Percentiles rank a stretch among this genome's conserved stretches.
Evolutionary conservation across 2,113 vertebrate species (phyloP).

Genomic region (Saccopteryx bilineata): DNA sequence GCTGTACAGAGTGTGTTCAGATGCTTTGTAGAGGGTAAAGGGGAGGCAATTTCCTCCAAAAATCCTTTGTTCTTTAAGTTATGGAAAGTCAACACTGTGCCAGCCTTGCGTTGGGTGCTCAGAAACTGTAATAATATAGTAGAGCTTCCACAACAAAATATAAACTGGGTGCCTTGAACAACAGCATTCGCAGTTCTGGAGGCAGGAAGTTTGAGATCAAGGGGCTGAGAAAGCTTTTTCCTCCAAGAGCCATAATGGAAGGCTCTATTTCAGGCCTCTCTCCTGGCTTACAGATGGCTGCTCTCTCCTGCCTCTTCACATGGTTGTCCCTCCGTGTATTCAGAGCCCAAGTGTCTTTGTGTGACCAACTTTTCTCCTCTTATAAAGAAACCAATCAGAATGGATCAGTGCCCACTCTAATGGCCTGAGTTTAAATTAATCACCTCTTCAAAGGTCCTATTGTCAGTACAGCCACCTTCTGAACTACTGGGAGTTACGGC

Average conservation of each 20-base stretch:
- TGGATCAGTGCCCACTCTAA: not conserved
- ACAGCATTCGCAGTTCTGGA: not conserved
- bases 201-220: not conserved
- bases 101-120: not conserved
- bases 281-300: not conserved
- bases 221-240: too few relatives aligned
- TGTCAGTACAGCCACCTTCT: not conserved
- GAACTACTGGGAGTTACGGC: accelerated
- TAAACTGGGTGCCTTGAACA: not conserved
- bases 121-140: too few relatives aligned
- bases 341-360: not conserved
- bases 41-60: not conserved
- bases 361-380: not conserved
- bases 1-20: not conserved
- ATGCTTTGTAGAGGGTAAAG: not conserved
- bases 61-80: not conserved
- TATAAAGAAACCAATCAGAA: not conserved
- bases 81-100: too few relatives aligned
- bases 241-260: not conserved
- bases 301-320: not conserved
- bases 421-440: not conserved
- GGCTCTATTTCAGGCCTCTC: accelerated
- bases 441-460: not conserved
- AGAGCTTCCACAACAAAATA: not conserved
- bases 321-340: not conserved